Evolutionary conservation across 2,797 vertebrate genomes (phyloP).

Genomic region (Hapalemur alaotrensis): DNA sequence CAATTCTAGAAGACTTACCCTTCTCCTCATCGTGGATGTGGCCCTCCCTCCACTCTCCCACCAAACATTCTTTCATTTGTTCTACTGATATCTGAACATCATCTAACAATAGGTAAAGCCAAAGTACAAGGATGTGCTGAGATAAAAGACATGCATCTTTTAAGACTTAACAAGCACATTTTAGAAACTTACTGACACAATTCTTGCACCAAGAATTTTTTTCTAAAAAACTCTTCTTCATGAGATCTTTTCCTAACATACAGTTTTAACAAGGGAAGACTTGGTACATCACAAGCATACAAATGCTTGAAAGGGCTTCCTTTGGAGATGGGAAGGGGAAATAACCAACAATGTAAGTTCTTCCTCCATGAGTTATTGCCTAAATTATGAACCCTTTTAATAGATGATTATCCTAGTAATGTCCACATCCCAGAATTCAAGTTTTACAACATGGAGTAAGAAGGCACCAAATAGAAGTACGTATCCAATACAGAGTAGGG

Average conservation of each 20-base stretch:
- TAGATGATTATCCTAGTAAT: not conserved
- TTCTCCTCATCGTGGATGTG: not conserved
- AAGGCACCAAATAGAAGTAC: not conserved
- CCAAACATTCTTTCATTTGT: not conserved
- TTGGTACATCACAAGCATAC: not conserved
- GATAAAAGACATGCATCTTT: not conserved
- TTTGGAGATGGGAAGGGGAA: not conserved
- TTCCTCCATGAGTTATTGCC: not conserved
- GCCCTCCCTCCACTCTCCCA: too few species aligned
- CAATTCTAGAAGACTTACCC: not conserved
- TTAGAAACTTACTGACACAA: not conserved
- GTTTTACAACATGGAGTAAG: not conserved
- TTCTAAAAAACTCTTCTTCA: not conserved
- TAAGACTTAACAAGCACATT: not conserved
- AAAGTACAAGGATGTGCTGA: not conserved
- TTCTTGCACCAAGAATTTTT: not conserved
- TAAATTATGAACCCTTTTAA: not conserved
- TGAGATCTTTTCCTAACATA: not conserved
- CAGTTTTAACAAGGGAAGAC: not conserved
- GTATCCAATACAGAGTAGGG: not conserved
- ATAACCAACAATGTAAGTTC: not conserved
- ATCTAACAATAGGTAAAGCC: not conserved
- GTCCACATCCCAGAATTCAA: not conserved
- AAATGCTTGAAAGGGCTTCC: not conserved
- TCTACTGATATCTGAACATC: not conserved